Conservation (phyloP, 2,888 invertebrate species). For the Emmelina monodactyla region DNA sequence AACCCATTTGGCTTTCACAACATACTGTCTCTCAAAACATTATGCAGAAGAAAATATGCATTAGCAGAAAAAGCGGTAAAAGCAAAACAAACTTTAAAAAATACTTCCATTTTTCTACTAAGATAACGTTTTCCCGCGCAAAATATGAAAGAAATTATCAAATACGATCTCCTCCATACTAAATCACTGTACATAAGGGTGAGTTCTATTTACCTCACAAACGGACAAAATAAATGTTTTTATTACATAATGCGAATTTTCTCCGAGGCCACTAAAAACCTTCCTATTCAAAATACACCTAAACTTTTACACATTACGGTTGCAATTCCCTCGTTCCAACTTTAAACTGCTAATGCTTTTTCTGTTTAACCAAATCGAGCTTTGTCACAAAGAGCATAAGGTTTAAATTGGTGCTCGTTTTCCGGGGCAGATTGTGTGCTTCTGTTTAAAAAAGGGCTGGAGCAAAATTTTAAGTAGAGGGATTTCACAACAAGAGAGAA, state of each 20-base stretch:
- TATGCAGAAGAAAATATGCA: no score
- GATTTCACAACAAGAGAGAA: no score
- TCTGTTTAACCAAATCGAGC: constrained; percentile 19
- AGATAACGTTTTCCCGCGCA: constrained; percentile 55
- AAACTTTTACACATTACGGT: constrained; percentile 20
- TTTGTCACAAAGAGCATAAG: constrained; percentile 18
- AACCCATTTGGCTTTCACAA: no score
- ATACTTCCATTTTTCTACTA: constrained; percentile 48
- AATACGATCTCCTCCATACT: constrained; percentile 61
- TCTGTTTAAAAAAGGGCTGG: constrained; percentile 54
- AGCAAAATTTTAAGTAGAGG: constrained; percentile 62
- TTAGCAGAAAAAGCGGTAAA: no score
- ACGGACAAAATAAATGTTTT: constrained; percentile 65
- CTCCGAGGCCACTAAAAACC: constrained; percentile 44
- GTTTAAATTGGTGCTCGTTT: constrained; percentile 23
- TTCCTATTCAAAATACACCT: constrained; percentile 21
- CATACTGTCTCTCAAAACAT: no score
- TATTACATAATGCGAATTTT: constrained; percentile 63
- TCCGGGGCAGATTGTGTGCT: constrained; percentile 29
- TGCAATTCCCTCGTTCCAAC: constrained; percentile 21
- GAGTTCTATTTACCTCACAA: constrained; percentile 57
- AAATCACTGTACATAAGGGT: constrained; percentile 63
- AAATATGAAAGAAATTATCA: constrained; percentile 64
- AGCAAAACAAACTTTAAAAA: no score
- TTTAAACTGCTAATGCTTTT: no score